Base-by-base conservation (phyloP, 2,797 vertebrate genomes). In the Thamnophis elegans region DNA sequence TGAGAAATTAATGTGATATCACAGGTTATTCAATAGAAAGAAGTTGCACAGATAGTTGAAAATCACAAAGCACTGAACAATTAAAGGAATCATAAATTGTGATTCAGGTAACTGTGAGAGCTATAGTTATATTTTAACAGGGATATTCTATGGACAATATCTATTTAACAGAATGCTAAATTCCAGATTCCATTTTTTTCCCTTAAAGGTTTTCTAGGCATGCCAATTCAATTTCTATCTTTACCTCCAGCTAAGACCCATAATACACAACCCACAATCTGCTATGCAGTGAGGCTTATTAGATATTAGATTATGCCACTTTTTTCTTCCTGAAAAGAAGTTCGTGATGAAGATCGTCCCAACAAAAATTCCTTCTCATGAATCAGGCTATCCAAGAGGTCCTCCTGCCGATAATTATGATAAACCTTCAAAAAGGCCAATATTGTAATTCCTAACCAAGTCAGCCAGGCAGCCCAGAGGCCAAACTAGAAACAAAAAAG, bases 341-440 rank as follows among this genome's bases (percentile, higher is more conserved):
- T 88, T 20, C 97, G 97, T 93, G 98, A 97, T 36, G 98, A 96
- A 0, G 99, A 98, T 95, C 98, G 98, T 93, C 98, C 98, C 16
- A 99, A 98, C 96, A 99, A 98, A 95, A 99, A 97, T 97, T 99
- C 99, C 97, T 99, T 99, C 98, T 99, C 99, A 0, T 99, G 99
- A 96, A 98, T 98, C 97, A 99, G 98, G 96, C 98, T 99, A 93
- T 99, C 99, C 93, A 99, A 97, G 94, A 99, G 98, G 96, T 99
- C 99, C 94, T 99, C 98, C 97, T 99, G 98, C 91, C 99, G 98
- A 97, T 98, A 99, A 98, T 98, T 99, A 96, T 99, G 98, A 96
- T 99, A 99, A 91, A 99, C 99, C 96, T 98, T 99, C 96, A 99
- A 97, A 97, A 99, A 99, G 90, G 99, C 98, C 97, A 99, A 97